These are phyloP conservation scores for Diglossa brunneiventris DNA, from an alignment of 2,113 vertebrate genomes.

Conservation along the genomic window DNA sequence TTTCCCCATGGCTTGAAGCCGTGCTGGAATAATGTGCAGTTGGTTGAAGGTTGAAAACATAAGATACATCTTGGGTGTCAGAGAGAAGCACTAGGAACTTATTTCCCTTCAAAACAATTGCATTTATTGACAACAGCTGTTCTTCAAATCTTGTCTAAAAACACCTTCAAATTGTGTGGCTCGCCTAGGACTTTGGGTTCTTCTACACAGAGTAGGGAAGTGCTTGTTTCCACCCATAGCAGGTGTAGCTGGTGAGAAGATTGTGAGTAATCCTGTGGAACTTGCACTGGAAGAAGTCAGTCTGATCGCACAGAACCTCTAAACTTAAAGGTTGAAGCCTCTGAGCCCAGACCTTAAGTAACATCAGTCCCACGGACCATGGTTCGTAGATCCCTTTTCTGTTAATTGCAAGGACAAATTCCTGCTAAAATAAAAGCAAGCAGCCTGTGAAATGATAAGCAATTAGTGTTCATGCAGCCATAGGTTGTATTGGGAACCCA, in stretches of 20 bases:
- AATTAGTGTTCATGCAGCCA: not conserved
- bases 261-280: not conserved
- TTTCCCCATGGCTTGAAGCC: not conserved
- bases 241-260: not conserved
- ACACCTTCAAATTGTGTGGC: not conserved
- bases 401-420: not conserved
- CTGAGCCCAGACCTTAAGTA: not conserved
- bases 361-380: not conserved
- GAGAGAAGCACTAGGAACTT: not conserved
- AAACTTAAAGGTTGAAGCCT: not conserved
- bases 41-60: not conserved
- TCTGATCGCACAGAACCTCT: fast-evolving
- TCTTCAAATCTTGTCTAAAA: not conserved
- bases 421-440: not conserved
- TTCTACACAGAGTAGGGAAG: not conserved
- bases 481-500: fast-evolving
- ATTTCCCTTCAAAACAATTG: not conserved
- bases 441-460: not conserved
- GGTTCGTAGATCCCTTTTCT: not conserved
- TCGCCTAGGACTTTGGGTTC: not conserved
- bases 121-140: not conserved
- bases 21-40: not conserved
- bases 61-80: not conserved
- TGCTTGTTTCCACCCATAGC: not conserved
- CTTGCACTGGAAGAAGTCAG: not conserved